Base-by-base conservation (phyloP, 2,888 invertebrate genomes). In the Eumerus sabulonum region DNA sequence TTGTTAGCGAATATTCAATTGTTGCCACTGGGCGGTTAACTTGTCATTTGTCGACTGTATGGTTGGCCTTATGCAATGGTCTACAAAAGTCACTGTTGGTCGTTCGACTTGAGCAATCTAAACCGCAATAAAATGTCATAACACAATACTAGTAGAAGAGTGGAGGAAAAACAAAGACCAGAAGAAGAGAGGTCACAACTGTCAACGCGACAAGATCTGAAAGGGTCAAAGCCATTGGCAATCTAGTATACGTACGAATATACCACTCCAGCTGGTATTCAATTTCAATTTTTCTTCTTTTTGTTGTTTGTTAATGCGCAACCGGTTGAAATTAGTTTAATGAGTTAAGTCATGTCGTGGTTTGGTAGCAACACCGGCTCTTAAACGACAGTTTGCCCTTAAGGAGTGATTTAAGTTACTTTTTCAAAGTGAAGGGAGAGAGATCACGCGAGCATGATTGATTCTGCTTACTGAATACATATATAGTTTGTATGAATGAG, bases 181-280 rank as follows among this genome's bases (percentile, higher is more conserved):
- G 50, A 27, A 68, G 47, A 35, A 63, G n/a, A 13, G 64, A 71
- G 76, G 64, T 76, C 72, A 64, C 66, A 64, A 66, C 50, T 71
- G 71, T 71, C 76, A 62, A 56, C 50, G n/a, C 27, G 27, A 27
- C 27, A 7, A 27, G 45, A 38, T 35, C 66, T 62, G 62, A 18
- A 72, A 67, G 72, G 72, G 76, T 77, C 76, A 72, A 66, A 72
- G 76, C 76, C 76, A 77, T 77, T 77, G 76, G 72, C 76, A 67
- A 60, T n/a, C 16, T 1, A 44, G 19, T 12, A 17, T n/a, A n/a
- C n/a, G n/a, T 38, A 7, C 45, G 17, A 13, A 1, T 47, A 42
- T 11, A 16, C 59, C 40, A 19, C 44, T 70, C 47, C 7, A 7
- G 36, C 13, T 18, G 1, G 9, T 35, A 50, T 19, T 62, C 27